These are phyloP conservation scores for Sibirionetta formosa DNA, from an alignment of 2,797 vertebrate species.

Conservation along the genomic window DNA sequence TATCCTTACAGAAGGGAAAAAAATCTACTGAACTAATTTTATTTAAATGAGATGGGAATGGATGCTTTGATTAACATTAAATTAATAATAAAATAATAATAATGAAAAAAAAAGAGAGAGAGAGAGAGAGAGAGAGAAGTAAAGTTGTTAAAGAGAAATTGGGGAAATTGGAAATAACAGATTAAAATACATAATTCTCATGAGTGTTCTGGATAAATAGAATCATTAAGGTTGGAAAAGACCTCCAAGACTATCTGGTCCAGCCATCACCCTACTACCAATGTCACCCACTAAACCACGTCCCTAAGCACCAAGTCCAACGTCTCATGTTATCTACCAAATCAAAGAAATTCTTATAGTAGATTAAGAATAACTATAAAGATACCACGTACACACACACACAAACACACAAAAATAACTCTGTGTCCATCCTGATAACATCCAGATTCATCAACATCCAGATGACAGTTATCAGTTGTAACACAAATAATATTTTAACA, in stretches of 20 bases:
- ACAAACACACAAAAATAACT: neutral
- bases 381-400: neutral
- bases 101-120: neutral
- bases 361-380: neutral
- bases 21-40: neutral
- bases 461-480: neutral
- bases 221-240: too few species aligned
- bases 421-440: neutral
- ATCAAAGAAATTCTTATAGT: neutral
- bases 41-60: neutral
- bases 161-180: neutral
- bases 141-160: neutral
- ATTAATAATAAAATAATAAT: too few species aligned
- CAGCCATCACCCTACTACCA: too few species aligned
- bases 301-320: too few species aligned
- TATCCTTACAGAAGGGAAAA: neutral
- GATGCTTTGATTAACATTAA: neutral
- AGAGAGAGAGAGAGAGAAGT: too few species aligned
- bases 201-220: rapidly evolving
- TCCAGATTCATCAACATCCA: neutral
- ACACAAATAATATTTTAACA: neutral
- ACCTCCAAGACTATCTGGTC: too few species aligned
- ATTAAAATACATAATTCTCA: neutral
- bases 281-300: too few species aligned
- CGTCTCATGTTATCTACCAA: neutral